phyloP scores from a whole-genome alignment of 53 echinoderm and acorn worm species.

The Holothuria leucospilota region DNA sequence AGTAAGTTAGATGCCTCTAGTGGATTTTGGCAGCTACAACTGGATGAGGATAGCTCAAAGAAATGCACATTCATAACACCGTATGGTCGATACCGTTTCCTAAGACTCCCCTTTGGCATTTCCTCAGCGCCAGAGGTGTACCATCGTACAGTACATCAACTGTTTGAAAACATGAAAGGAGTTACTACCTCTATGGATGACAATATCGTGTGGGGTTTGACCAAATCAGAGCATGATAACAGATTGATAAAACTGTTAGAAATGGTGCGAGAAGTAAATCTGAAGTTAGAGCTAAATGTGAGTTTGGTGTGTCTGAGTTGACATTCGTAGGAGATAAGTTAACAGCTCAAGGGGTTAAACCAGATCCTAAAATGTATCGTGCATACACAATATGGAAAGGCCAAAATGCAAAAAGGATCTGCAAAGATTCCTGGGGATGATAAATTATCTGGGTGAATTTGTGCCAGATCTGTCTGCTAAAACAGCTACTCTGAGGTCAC shows the following conservation, averaged over 20 bases:
- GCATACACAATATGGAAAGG: constrained; percentile 68
- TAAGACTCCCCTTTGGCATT: constrained; percentile 61
- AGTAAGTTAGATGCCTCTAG: constrained; percentile 53
- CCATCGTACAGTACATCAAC: constrained; percentile 45
- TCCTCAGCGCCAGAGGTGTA: constrained; percentile 60
- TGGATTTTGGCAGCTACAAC: constrained; percentile 58
- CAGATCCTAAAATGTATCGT: constrained; percentile 65
- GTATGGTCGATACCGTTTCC: constrained; percentile 53
- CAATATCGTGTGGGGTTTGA: constrained; percentile 67
- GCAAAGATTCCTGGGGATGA: constrained; percentile 67
- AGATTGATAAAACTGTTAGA: constrained; percentile 54
- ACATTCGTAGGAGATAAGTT: constrained; percentile 61
- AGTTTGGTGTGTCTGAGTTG: constrained; percentile 52
- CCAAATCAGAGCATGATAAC: constrained; percentile 70
- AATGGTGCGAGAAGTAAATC: constrained; percentile 50
- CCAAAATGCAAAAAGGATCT: constrained; percentile 51
- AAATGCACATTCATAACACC: constrained; percentile 65
- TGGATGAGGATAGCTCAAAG: constrained; percentile 51
- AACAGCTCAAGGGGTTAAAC: constrained; percentile 49
- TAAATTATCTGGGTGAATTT: constrained; percentile 64
- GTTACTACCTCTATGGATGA: constrained; percentile 63
- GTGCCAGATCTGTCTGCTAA: constrained; percentile 57
- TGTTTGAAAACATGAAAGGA: constrained; percentile 52
- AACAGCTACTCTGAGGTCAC: constrained; percentile 46
- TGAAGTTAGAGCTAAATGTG: constrained; percentile 65